Base-by-base conservation (phyloP, 2,888 invertebrate species). In the Sylvicola fuscatus region DNA sequence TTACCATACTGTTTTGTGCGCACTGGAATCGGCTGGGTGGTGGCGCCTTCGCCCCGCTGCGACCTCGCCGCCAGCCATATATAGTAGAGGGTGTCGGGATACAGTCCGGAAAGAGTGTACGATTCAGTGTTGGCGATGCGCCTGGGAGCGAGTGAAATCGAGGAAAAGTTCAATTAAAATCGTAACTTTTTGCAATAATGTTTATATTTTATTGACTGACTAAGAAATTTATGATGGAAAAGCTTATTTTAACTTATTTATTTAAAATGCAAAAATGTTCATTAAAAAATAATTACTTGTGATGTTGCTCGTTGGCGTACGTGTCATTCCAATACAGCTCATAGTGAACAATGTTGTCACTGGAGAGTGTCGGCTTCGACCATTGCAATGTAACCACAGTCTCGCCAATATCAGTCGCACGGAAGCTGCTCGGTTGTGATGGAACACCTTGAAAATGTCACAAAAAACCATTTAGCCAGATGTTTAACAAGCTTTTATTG, bases 1-100 rank as follows among this genome's bases (percentile, higher is more conserved):
- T 82, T 83, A 95, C 95, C 89, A 69, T 90, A 93, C 76, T 89
- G 89, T 61, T 90, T 89, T 36, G 97, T 97, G 63, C 86, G 74
- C 47, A 89, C 87, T 44, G 87, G 83, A 45, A 92, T 81, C 11
- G 89, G 84, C 28, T 90, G 87, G 12, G 93, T 93, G 37, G 89
- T 86, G 26, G 92, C 92, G 12, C 95, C 95, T 59, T 90, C 93
- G 10, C 95, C 97, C 43, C 82, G 66, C 49, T 83, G 80, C 12
- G 90, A 92, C 45, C 86, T 70, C 39, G 95, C 97, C 11, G 93
- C 90, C 47, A 98, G 65, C 84, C 93, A 92, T 50, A 97, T 83
- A 63, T 87, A 89, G 68, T 97, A 98, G 46, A 89, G 62, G 10
- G 93, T 95, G 65, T 93, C 87, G 26, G 97, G 95, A 56, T 90